Percentiles rank a stretch among this genome's conserved stretches.
Conservation (phyloP, 2,797 vertebrate species). For the Lemur catta region DNA sequence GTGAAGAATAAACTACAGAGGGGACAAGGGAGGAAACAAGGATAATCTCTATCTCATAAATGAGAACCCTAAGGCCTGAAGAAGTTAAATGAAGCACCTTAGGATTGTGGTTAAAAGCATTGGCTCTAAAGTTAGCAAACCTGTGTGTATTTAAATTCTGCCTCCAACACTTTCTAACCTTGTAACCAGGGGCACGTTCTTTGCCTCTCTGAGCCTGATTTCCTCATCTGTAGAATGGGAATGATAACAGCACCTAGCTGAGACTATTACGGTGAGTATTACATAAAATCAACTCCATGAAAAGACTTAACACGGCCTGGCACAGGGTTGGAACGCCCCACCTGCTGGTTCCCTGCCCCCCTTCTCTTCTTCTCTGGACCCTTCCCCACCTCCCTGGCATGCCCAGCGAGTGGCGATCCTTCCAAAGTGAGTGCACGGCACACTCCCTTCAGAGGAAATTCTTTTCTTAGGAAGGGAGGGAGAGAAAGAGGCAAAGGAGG, state of each 20-base stretch:
- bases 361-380: not conserved
- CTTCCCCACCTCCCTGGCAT: fast-evolving
- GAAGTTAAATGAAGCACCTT: not conserved
- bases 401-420: not conserved
- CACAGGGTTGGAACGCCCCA: not conserved
- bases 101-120: not conserved
- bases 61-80: not conserved
- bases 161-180: not conserved
- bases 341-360: not conserved
- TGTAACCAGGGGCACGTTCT: not conserved
- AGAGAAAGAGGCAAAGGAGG: no score
- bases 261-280: no score
- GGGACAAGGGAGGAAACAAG: not conserved
- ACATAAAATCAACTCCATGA: not conserved
- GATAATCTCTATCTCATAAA: not conserved
- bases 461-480: not conserved
- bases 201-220: not conserved
- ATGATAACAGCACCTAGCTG: not conserved
- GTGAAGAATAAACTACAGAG: not conserved
- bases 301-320: not conserved
- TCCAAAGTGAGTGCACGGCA: not conserved
- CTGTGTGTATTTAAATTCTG: not conserved
- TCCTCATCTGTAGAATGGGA: not conserved
- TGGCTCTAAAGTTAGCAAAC: not conserved
- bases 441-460: not conserved